Conservation (phyloP, 2,797 vertebrate genomes). For the Alfaro cultratus region DNA sequence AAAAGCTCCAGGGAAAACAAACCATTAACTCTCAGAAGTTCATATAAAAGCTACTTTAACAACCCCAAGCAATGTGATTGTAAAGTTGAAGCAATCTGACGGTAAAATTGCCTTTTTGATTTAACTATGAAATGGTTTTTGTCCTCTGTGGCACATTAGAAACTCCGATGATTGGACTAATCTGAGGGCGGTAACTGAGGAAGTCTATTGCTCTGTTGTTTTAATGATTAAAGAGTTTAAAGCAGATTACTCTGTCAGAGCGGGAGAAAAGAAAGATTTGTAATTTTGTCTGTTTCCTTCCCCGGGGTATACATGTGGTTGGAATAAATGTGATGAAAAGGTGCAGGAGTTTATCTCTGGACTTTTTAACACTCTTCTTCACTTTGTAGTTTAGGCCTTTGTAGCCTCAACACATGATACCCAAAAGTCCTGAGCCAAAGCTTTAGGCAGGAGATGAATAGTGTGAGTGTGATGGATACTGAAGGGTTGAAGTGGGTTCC, state of each 20-base stretch:
- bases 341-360: conserved; percentile 44
- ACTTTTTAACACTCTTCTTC: conserved; percentile 49
- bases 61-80: conserved; percentile 55
- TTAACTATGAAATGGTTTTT: conserved; percentile 52
- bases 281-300: conserved; percentile 13
- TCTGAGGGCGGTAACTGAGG: conserved; percentile 41
- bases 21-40: conserved; percentile 68
- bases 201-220: conserved; percentile 44
- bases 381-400: conserved; percentile 74
- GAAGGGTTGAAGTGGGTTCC: conserved; percentile 46
- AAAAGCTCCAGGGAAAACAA: conserved; percentile 60
- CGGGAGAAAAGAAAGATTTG: conserved; percentile 3
- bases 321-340: conserved; percentile 59
- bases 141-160: conserved; percentile 52
- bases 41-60: conserved; percentile 60
- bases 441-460: conserved; percentile 56
- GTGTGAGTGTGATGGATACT: conserved; percentile 44
- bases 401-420: conserved; percentile 65
- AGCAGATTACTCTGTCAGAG: conserved; percentile 37
- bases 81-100: conserved; percentile 61
- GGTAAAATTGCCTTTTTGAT: conserved; percentile 57
- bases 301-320: conserved; percentile 13
- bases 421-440: conserved; percentile 69
- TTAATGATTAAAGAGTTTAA: conserved; percentile 55
- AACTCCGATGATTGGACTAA: conserved; percentile 49